A percentile compares a stretch with the other conserved stretches of the same genome.
Evolutionary conservation across 2,797 vertebrate species (phyloP).

Genomic region (Aplochiton taeniatus): DNA sequence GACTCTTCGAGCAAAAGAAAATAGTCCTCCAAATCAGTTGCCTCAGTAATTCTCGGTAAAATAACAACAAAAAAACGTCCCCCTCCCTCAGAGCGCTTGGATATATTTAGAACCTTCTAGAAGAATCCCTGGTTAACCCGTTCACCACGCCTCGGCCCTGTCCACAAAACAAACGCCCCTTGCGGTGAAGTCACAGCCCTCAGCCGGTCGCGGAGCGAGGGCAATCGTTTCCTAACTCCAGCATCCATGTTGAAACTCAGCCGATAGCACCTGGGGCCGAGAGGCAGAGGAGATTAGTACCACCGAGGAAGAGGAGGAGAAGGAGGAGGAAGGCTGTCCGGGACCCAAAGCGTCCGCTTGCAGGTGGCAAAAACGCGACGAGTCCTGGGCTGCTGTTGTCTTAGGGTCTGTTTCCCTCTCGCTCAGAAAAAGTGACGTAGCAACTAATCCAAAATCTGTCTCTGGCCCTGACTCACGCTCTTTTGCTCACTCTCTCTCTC

Average conservation of each 20-base stretch:
- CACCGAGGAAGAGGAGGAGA: conserved; percentile 68
- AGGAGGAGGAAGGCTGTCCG: conserved; percentile 68
- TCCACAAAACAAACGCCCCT: conserved; percentile 45
- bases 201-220: conserved; percentile 49
- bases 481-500: conserved; percentile 47
- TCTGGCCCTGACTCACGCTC: conserved; percentile 47
- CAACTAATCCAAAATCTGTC: conserved; percentile 80
- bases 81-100: conserved; percentile 62
- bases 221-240: conserved; percentile 79
- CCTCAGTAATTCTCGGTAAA: conserved; percentile 55
- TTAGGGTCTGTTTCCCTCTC: conserved; percentile 77
- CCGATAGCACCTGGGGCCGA: conserved; percentile 52
- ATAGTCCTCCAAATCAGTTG: conserved; percentile 32
- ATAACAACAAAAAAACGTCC: too few species aligned
- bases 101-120: conserved; percentile 84
- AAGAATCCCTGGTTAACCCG: conserved; percentile 85
- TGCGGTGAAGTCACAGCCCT: conserved; percentile 54
- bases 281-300: conserved; percentile 65
- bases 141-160: conserved; percentile 63
- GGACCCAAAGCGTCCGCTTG: conserved; percentile 65
- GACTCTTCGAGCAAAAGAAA: conserved; percentile 23
- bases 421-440: conserved; percentile 87
- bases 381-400: conserved; percentile 72
- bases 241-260: conserved; percentile 77
- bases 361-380: conserved; percentile 72